Conservation (phyloP, 2,888 invertebrate species). For the Aromia moschata region DNA sequence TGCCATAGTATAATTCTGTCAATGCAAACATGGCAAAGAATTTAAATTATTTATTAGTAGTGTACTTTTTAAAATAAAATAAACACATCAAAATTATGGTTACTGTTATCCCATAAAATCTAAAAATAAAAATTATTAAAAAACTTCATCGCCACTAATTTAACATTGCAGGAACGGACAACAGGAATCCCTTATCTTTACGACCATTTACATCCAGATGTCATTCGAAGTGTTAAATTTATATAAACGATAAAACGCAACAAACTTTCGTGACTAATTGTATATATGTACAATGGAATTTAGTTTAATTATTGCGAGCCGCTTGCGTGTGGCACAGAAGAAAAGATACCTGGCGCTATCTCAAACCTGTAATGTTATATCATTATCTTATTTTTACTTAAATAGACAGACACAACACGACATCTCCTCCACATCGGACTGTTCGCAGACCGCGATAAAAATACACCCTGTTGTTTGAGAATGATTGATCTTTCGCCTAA, state of each 20-base stretch:
- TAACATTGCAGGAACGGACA: too few species aligned
- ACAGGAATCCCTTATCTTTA: too few species aligned
- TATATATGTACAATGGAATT: constrained; percentile 29
- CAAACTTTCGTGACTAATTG: constrained; percentile 39
- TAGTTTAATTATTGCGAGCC: constrained; percentile 39
- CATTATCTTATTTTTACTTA: constrained; percentile 36
- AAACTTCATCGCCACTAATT: too few species aligned
- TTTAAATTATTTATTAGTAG: too few species aligned
- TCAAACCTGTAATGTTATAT: constrained; percentile 22
- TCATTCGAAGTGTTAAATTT: neutral
- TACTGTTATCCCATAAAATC: too few species aligned
- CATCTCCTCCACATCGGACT: constrained; percentile 36
- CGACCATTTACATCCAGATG: too few species aligned
- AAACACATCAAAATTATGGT: too few species aligned
- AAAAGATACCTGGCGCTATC: constrained; percentile 13
- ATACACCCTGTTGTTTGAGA: constrained; percentile 42
- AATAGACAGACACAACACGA: constrained; percentile 36
- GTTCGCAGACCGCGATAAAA: constrained; percentile 36
- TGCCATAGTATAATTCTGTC: too few species aligned
- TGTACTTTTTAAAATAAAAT: too few species aligned
- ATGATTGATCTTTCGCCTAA: constrained; percentile 43
- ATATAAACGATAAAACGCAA: constrained; percentile 23
- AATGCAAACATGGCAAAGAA: too few species aligned
- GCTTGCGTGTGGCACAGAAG: constrained; percentile 37
- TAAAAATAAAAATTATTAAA: too few species aligned